Evolutionary conservation across 2,113 vertebrate species (phyloP).

Genomic region (Poeciliopsis prolifica): DNA sequence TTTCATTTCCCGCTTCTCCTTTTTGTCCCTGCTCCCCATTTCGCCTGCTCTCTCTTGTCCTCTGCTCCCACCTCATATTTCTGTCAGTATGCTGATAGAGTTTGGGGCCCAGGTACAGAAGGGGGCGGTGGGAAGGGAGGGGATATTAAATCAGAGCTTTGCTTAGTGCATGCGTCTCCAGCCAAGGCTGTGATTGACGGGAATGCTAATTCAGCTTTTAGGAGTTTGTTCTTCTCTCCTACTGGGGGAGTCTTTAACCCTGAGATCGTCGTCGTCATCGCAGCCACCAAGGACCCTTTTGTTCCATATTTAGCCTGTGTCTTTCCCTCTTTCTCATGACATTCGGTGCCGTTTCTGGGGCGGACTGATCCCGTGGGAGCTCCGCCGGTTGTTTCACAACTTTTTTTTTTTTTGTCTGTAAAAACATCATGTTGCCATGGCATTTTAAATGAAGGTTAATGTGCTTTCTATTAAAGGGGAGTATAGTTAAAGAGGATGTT

Average conservation of each 20-base stretch:
- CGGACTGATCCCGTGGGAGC: constrained; percentile 44
- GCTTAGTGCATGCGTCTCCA: constrained; percentile 36
- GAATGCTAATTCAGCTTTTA: constrained; percentile 77
- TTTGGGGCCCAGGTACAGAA: constrained; percentile 63
- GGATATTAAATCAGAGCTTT: constrained; percentile 68
- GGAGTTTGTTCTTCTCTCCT: constrained; percentile 64
- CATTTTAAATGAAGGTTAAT: constrained; percentile 54
- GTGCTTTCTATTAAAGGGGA: constrained; percentile 17
- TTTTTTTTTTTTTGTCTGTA: constrained; percentile 1
- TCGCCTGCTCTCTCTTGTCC: constrained; percentile 17
- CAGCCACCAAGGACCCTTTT: constrained; percentile 55
- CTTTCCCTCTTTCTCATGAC: constrained; percentile 73
- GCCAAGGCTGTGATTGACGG: constrained; percentile 68
- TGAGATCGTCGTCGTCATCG: constrained; percentile 46
- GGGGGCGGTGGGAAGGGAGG: constrained; percentile 49
- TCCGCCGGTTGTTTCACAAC: constrained; percentile 32
- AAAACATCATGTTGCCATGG: constrained; percentile 37
- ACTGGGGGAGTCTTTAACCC: constrained; percentile 65
- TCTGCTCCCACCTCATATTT: constrained; percentile 47
- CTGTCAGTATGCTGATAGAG: constrained; percentile 66
- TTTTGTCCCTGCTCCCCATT: constrained; percentile 47
- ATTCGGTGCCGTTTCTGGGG: constrained; percentile 64
- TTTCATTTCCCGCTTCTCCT: constrained; percentile 58
- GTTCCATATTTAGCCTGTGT: constrained; percentile 66
- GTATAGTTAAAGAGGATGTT: constrained; percentile 9